Percentiles rank a stretch among this genome's conserved stretches.
phyloP scores from a whole-genome alignment of 1,140 invertebrate genomes.

The Holotrichia oblita region DNA sequence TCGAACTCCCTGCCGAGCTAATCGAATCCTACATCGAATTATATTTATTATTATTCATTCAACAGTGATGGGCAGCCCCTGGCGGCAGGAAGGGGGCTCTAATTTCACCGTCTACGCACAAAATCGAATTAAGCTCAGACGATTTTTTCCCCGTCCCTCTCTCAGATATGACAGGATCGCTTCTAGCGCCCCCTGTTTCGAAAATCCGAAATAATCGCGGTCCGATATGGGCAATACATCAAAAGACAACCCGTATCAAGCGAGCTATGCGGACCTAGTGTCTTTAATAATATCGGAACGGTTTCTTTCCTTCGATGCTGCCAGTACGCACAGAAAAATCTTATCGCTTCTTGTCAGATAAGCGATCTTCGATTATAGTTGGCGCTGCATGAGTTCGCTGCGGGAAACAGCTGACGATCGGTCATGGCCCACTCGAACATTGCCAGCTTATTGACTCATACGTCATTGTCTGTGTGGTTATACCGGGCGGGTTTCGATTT shows the following conservation, averaged over 20 bases:
- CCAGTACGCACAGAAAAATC: conserved; percentile 11
- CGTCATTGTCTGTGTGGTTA: conserved; percentile 51
- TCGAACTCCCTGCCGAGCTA: conserved; percentile 9
- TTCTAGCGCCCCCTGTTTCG: not conserved
- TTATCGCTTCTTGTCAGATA: conserved; percentile 54
- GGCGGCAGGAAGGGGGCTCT: not conserved
- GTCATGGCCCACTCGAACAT: conserved; percentile 58
- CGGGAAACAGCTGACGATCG: conserved; percentile 57
- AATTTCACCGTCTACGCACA: conserved; percentile 32
- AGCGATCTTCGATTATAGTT: conserved; percentile 57
- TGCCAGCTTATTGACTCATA: conserved; percentile 56
- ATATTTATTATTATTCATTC: conserved; percentile 37
- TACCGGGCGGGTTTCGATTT: conserved; percentile 43
- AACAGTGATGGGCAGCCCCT: not conserved
- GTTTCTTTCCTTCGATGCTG: not conserved
- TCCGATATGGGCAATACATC: conserved; percentile 27
- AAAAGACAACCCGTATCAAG: conserved; percentile 20
- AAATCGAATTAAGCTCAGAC: conserved; percentile 24
- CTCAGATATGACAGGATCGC: not conserved
- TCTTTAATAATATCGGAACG: conserved; percentile 21
- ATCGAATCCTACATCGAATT: conserved; percentile 36
- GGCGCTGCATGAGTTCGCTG: conserved; percentile 54
- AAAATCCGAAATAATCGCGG: conserved; percentile 24
- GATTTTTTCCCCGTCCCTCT: not conserved
- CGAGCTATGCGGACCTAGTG: not conserved